A percentile compares a stretch with the other conserved stretches of the same genome.
phyloP scores from a whole-genome alignment of 2,888 invertebrate genomes.

The Neelides folsomi region DNA sequence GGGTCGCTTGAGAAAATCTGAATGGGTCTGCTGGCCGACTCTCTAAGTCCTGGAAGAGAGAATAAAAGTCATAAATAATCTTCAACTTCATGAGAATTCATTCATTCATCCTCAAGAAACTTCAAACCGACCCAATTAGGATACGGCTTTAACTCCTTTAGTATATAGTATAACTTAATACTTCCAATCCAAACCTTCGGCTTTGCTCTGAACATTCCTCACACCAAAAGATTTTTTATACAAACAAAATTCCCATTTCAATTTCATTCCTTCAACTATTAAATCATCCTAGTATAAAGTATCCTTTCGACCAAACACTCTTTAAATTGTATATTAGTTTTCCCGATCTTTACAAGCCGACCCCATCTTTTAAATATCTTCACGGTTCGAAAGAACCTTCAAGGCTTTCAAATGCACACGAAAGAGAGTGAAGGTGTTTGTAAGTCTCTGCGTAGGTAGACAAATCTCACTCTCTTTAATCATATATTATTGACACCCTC shows the following conservation, averaged over 20 bases:
- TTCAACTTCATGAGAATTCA: background rate
- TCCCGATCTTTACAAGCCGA: too few species aligned
- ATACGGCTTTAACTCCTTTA: too few species aligned
- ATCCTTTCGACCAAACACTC: background rate
- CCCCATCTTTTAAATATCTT: too few species aligned
- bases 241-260: background rate
- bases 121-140: too few species aligned
- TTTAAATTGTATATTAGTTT: background rate
- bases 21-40: constrained; percentile 77
- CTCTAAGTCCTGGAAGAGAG: constrained; percentile 53
- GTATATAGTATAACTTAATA: background rate
- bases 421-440: too few species aligned
- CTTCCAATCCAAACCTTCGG: background rate
- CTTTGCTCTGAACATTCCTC: background rate
- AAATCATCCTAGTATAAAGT: background rate
- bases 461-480: too few species aligned
- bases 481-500: too few species aligned
- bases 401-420: too few species aligned
- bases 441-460: too few species aligned
- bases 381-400: too few species aligned
- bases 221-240: background rate
- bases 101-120: background rate
- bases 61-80: constrained; percentile 17
- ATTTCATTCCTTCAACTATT: background rate
- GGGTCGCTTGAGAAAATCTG: constrained; percentile 88